A percentile compares a stretch with the other conserved stretches of the same genome.
These are phyloP conservation scores for Steromphala cineraria DNA, from an alignment of 2,888 invertebrate species.

Conservation along the genomic window DNA sequence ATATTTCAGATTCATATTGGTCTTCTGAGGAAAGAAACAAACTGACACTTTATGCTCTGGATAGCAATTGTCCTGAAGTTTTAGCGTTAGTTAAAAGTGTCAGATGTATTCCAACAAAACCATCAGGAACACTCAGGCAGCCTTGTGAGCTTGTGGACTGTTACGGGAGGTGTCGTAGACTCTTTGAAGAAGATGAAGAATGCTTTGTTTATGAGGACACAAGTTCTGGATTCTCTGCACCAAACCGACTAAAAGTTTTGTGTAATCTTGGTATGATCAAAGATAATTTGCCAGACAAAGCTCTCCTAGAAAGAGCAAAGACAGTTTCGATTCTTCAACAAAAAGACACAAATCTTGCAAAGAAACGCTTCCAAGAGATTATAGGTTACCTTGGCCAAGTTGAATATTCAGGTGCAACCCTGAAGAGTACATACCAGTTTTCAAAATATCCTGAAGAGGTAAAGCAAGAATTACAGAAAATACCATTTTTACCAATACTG, in stretches of 20 bases:
- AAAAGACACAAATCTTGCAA: not conserved
- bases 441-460: not conserved
- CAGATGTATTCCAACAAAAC: slow-evolving; percentile 49
- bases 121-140: slow-evolving; percentile 39
- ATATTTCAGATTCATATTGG: slow-evolving; percentile 34
- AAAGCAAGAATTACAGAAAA: not conserved
- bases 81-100: slow-evolving; percentile 23
- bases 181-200: slow-evolving; percentile 48
- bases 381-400: not conserved
- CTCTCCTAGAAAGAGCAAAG: slow-evolving; percentile 42
- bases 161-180: slow-evolving; percentile 31
- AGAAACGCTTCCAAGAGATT: not conserved
- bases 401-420: not conserved
- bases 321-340: slow-evolving; percentile 28
- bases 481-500: slow-evolving; percentile 37
- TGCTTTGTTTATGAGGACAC: slow-evolving; percentile 44
- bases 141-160: slow-evolving; percentile 55
- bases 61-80: slow-evolving; percentile 22
- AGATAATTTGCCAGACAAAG: slow-evolving; percentile 37
- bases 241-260: slow-evolving; percentile 25
- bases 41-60: slow-evolving; percentile 46
- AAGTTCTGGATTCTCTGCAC: not conserved
- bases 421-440: not conserved
- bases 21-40: slow-evolving; percentile 33
- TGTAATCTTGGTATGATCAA: slow-evolving; percentile 44